Evolutionary conservation across 2,797 vertebrate species (phyloP).

Genomic region (Premnoplex brunnescens): DNA sequence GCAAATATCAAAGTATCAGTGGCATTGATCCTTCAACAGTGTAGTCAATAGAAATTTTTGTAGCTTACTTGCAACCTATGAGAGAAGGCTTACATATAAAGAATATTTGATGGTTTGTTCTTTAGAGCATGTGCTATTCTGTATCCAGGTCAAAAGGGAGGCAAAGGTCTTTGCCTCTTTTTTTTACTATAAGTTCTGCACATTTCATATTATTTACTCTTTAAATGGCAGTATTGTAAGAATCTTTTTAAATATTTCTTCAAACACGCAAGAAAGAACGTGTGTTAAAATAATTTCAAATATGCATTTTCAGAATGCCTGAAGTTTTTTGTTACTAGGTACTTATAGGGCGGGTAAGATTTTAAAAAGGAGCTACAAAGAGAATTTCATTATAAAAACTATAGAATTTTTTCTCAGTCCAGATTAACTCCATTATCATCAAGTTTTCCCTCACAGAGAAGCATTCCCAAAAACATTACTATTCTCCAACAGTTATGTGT

Average conservation of each 20-base stretch:
- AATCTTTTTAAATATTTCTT: not conserved
- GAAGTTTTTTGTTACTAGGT: not conserved
- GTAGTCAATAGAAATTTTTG: not conserved
- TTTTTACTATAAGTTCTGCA: not conserved
- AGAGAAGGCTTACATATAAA: not conserved
- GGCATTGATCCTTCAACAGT: constrained; percentile 11
- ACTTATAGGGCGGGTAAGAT: not conserved
- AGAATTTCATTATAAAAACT: not conserved
- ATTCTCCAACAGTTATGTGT: not conserved
- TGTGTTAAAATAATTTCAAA: not conserved
- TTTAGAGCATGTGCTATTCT: not conserved
- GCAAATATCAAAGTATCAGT: constrained; percentile 6
- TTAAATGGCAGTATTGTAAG: not conserved
- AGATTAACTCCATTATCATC: not conserved
- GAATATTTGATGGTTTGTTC: not conserved
- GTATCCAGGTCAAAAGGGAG: not conserved
- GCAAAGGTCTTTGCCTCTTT: not conserved
- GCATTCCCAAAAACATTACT: not conserved
- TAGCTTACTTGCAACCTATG: not conserved
- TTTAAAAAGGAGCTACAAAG: not conserved
- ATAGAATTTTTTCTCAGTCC: not conserved
- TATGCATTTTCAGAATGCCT: not conserved
- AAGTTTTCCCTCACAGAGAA: not conserved
- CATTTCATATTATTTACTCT: not conserved
- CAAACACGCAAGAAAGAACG: not conserved